phyloP scores from a whole-genome alignment of 2,888 invertebrate species.

The Drosophila suboccidentalis region DNA sequence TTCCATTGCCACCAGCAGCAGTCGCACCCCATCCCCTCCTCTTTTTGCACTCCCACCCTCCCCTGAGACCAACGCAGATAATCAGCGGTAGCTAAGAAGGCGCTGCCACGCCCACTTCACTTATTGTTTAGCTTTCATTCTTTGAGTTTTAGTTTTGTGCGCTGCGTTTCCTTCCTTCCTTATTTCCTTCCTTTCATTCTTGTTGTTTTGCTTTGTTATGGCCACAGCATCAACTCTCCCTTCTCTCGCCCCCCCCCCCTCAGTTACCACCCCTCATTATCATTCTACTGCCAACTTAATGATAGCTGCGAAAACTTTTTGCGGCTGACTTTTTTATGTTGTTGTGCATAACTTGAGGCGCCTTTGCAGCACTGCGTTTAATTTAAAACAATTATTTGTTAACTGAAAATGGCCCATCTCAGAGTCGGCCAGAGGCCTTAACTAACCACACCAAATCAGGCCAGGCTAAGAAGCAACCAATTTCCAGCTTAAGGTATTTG shows the following conservation, averaged over 20 bases:
- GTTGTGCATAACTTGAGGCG: constrained; percentile 72
- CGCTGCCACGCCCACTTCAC: constrained; percentile 18
- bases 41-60: not conserved
- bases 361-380: constrained; percentile 72
- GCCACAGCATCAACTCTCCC: constrained; percentile 23
- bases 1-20: constrained; percentile 71
- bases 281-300: constrained; percentile 72
- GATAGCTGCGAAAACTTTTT: constrained; percentile 75
- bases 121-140: constrained; percentile 73
- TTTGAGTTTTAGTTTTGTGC: constrained; percentile 76
- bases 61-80: constrained; percentile 57
- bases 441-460: constrained; percentile 15
- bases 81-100: constrained; percentile 46
- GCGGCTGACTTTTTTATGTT: constrained; percentile 62
- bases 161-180: constrained; percentile 59
- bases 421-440: constrained; percentile 9
- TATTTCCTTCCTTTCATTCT: constrained; percentile 20
- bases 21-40: not conserved
- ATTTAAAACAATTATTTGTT: constrained; percentile 80
- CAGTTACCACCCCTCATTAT: constrained; percentile 58
- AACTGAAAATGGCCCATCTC: constrained; percentile 34
- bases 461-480: constrained; percentile 13
- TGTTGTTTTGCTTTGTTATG: constrained; percentile 49
- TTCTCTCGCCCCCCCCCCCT: not conserved
- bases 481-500: constrained; percentile 24